Conservation (phyloP, 2,797 vertebrate species). For the Cryptoblepharus egeriae region DNA sequence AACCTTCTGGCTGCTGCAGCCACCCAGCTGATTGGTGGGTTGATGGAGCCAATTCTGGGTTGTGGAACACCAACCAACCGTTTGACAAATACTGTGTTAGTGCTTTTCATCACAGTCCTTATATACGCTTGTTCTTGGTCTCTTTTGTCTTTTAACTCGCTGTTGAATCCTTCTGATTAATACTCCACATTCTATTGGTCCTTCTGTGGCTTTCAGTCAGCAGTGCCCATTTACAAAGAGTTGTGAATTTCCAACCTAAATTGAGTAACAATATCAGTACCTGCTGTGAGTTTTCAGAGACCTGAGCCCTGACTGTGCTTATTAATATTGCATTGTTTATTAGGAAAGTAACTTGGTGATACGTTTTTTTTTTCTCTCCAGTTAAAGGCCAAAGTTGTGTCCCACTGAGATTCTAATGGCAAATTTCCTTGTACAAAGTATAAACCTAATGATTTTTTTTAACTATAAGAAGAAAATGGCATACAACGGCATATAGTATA, state of each 20-base stretch:
- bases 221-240: conserved; percentile 59
- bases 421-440: conserved; percentile 53
- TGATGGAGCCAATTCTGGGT: no score
- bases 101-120: neutral
- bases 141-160: conserved; percentile 45
- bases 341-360: conserved; percentile 69
- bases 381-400: conserved; percentile 72
- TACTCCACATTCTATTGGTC: conserved; percentile 44
- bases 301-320: conserved; percentile 66
- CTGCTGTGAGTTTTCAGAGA: conserved; percentile 71
- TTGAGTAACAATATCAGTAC: conserved; percentile 64
- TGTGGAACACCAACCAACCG: no score
- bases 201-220: conserved; percentile 56
- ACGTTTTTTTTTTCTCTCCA: conserved; percentile 68
- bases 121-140: neutral
- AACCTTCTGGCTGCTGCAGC: no score
- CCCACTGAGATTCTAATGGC: conserved; percentile 61
- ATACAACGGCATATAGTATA: conserved; percentile 15
- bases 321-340: conserved; percentile 81
- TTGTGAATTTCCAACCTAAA: conserved; percentile 64
- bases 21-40: no score
- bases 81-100: no score
- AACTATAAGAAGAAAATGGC: conserved; percentile 35
- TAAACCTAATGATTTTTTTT: conserved; percentile 67
- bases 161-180: conserved; percentile 61